phyloP scores from a whole-genome alignment of 2,113 vertebrate genomes.

The Tragelaphus buxtoni region DNA sequence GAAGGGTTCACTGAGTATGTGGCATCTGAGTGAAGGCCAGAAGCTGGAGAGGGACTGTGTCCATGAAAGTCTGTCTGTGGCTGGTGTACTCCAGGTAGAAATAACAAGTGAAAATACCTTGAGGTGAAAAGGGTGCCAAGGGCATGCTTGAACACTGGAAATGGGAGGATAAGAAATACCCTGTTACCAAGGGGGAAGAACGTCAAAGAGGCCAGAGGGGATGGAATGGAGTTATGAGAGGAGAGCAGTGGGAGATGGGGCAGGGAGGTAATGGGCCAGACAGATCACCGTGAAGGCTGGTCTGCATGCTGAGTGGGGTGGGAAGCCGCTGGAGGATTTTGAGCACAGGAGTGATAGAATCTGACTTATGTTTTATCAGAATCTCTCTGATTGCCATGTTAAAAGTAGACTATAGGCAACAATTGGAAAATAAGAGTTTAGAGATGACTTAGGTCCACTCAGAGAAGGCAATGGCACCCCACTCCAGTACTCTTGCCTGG shows the following conservation, averaged over 20 bases:
- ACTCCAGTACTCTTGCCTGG: too few relatives aligned
- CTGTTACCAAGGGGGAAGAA: background rate
- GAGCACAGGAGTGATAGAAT: background rate
- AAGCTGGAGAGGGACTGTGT: too few relatives aligned
- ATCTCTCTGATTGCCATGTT: background rate
- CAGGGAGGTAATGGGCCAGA: background rate
- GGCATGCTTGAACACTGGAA: background rate
- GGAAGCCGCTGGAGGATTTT: background rate
- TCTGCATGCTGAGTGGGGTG: background rate
- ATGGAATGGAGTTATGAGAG: background rate
- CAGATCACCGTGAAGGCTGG: background rate
- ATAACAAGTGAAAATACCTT: background rate
- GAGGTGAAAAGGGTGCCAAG: background rate
- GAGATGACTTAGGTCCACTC: background rate
- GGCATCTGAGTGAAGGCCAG: background rate
- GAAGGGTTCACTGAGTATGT: background rate
- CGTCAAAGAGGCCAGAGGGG: background rate
- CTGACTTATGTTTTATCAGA: background rate
- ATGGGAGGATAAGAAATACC: background rate
- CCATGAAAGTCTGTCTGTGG: background rate
- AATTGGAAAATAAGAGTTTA: background rate
- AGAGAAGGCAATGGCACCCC: too few relatives aligned
- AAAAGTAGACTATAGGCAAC: background rate
- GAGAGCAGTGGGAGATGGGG: background rate
- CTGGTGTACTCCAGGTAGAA: background rate